Evolutionary conservation across 2,113 vertebrate genomes (phyloP).

Genomic region (Bambusicola thoracicus): DNA sequence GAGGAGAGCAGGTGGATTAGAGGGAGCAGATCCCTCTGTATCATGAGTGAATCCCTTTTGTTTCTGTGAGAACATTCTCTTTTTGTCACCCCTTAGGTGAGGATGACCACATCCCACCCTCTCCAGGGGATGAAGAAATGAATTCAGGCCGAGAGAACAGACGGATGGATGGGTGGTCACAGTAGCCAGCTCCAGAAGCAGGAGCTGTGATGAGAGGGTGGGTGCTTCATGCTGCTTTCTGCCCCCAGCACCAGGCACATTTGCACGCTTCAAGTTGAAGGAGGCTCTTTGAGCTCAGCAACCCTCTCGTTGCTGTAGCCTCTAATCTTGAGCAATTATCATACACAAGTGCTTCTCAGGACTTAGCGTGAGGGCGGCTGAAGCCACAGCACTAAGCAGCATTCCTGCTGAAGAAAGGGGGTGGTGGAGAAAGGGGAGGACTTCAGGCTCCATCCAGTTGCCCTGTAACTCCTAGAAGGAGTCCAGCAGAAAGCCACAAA

Average conservation of each 20-base stretch:
- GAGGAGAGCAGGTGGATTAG: not conserved
- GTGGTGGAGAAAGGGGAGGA: not conserved
- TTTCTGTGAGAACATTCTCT: not conserved
- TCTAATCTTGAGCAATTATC: not conserved
- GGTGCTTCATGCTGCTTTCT: not conserved
- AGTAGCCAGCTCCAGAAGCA: not conserved
- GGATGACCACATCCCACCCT: not conserved
- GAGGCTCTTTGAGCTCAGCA: not conserved
- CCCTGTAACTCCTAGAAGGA: no score
- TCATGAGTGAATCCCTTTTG: not conserved
- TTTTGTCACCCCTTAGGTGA: not conserved
- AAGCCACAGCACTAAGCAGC: not conserved
- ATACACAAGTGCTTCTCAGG: not conserved
- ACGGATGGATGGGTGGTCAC: not conserved
- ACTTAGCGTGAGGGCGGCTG: fast-evolving
- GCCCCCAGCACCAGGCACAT: not conserved
- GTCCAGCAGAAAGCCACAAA: no score
- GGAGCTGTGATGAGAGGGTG: fast-evolving
- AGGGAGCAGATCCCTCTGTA: not conserved
- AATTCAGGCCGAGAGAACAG: not conserved
- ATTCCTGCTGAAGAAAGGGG: not conserved
- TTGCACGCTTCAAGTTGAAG: slow-evolving; percentile 4
- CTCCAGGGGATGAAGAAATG: not conserved
- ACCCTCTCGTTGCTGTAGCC: not conserved
- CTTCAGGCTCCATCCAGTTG: not conserved